Conservation (phyloP, 2,113 vertebrate species). For the Sclerurus mexicanus region DNA sequence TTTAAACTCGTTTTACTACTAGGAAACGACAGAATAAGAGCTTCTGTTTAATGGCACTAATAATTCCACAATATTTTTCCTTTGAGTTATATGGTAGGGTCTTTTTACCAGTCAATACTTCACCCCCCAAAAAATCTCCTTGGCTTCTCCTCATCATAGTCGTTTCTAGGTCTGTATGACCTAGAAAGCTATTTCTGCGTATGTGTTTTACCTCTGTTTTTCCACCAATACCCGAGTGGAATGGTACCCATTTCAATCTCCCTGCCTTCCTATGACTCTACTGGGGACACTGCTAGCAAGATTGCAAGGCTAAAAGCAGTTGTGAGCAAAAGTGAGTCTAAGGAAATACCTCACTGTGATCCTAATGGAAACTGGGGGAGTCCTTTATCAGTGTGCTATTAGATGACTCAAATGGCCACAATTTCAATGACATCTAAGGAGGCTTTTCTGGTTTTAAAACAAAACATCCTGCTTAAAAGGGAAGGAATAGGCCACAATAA, state of each 20-base stretch:
- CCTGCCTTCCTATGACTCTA: neutral
- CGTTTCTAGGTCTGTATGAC: neutral
- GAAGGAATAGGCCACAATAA: neutral
- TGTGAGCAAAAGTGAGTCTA: neutral
- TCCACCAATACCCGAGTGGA: neutral
- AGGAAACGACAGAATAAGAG: neutral
- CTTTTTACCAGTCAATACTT: neutral
- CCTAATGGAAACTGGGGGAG: neutral
- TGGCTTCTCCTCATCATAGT: neutral
- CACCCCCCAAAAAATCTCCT: neutral
- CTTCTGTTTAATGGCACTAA: slow-evolving; percentile 12
- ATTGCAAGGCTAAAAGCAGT: neutral
- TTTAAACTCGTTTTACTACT: neutral
- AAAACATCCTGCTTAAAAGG: neutral
- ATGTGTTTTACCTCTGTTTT: neutral
- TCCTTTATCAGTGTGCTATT: neutral
- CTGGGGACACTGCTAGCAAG: neutral
- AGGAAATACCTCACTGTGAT: neutral
- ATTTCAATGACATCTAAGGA: neutral
- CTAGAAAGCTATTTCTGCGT: neutral
- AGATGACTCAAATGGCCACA: neutral
- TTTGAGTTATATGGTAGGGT: neutral
- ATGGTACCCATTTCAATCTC: neutral
- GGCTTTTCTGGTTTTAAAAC: neutral
- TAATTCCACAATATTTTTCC: neutral